These are phyloP conservation scores for Toxostoma redivivum DNA, from an alignment of 2,113 vertebrate genomes.

Conservation along the genomic window DNA sequence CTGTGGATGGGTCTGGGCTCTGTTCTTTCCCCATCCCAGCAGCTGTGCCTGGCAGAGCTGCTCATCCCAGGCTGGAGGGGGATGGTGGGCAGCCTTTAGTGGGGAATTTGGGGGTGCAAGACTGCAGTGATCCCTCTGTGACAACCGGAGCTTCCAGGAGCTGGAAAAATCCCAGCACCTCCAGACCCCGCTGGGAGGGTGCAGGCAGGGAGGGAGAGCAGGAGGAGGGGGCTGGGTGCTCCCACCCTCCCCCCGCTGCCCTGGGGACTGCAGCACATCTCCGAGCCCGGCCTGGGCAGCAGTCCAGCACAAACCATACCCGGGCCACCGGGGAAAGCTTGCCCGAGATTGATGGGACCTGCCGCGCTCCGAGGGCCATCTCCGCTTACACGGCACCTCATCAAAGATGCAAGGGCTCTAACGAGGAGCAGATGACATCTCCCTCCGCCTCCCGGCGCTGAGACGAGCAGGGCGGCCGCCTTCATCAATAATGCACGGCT, in stretches of 20 bases:
- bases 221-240: not conserved
- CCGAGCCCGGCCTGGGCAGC: not conserved
- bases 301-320: not conserved
- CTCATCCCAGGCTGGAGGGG: not conserved
- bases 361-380: not conserved
- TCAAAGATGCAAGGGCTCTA: slow-evolving; percentile 66
- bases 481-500: slow-evolving; percentile 61
- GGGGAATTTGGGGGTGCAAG: not conserved
- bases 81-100: not conserved
- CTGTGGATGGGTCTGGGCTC: not conserved
- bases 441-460: not conserved
- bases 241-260: not conserved
- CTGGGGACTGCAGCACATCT: not conserved
- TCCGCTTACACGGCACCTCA: slow-evolving; percentile 48
- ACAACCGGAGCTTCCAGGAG: not conserved
- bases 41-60: not conserved
- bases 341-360: slow-evolving; percentile 54
- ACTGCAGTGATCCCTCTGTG: accelerated
- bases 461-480: not conserved
- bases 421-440: slow-evolving; percentile 53
- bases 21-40: not conserved
- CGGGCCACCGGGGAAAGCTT: not conserved
- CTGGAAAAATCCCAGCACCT: not conserved
- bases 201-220: not conserved
- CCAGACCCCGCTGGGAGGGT: not conserved